Base-by-base conservation (phyloP, 2,113 vertebrate species). In the Trematomus loennbergii region DNA sequence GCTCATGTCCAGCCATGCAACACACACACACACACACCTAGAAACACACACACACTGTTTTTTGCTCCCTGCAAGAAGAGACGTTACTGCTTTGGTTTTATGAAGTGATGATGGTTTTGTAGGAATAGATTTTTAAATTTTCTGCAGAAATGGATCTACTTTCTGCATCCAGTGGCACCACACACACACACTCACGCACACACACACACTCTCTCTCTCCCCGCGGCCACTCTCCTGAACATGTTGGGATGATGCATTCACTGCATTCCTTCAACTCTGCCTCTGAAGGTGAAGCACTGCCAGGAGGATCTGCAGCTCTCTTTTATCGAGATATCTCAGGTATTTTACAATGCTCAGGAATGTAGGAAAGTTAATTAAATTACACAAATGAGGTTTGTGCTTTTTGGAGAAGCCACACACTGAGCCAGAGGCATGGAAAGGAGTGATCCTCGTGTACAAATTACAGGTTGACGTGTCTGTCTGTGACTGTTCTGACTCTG, bases 381-480 rank as follows among this genome's bases (percentile, higher is more conserved):
- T 29, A 29, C 90, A 88, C 75, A 90, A 91, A 91, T 91, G 63
- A 88, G 78, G 52, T 80, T 84, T 63, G 78, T 83, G 58, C 81
- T n/a, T 82, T 76, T 82, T 90, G 67, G 63, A 81, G 89, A 91
- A 92, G 89, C 90, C 91, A 86, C 91, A 89, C 87, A 74, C 80
- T 77, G 50, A 89, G 90, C 92, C 88, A 69, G 74, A 78, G 89
- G 94, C 84, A 33, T 84, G 88, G 91, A 90, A 89, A 87, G 78
- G 83, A 82, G 85, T 82, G 78, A 88, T 83, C 88, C 86, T 17
- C 69, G 79, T 75, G 69, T 86, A 86, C 91, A 93, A 93, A 95
- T 95, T 93, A 93, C 87, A 93, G 94, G 92, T 91, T 8, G 93
- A 74, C 54, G 62, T 85, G 81, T 90, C 86, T 89, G 82, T 83